Percentiles rank a stretch among this genome's conserved stretches.
phyloP scores from a whole-genome alignment of 2,888 invertebrate species.

The Xylota sylvarum region DNA sequence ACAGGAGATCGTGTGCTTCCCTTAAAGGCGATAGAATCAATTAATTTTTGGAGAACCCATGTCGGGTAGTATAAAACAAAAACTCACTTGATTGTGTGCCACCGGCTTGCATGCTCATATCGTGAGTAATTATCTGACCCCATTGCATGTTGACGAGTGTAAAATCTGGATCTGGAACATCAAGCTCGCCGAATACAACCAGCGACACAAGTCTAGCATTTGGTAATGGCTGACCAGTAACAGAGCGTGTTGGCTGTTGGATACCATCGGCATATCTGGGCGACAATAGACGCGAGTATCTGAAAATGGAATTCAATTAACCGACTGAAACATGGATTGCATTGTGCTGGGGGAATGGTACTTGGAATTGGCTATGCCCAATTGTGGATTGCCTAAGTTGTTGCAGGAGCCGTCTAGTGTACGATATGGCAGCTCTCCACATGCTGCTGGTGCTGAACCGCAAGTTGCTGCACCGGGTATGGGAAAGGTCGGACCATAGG shows the following conservation, averaged over 20 bases:
- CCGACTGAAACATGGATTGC: not conserved
- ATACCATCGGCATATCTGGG: conserved; percentile 86
- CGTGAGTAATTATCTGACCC: conserved; percentile 88
- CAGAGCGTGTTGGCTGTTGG: conserved; percentile 87
- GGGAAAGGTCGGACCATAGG: conserved; percentile 80
- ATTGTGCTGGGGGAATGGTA: conserved; percentile 37
- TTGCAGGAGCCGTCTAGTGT: conserved; percentile 97
- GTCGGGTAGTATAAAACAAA: not conserved
- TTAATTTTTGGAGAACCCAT: not conserved
- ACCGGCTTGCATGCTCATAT: conserved; percentile 86
- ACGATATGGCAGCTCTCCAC: conserved; percentile 86
- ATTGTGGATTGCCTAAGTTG: conserved; percentile 92
- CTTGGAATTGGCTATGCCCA: conserved; percentile 92
- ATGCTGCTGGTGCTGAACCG: conserved; percentile 80
- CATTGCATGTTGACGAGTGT: conserved; percentile 90
- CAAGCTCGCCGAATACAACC: conserved; percentile 89
- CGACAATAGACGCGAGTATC: conserved; percentile 85
- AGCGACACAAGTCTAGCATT: conserved; percentile 90
- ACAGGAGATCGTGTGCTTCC: conserved; percentile 87
- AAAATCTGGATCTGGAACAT: conserved; percentile 89
- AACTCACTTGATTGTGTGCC: conserved; percentile 90
- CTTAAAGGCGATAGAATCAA: conserved; percentile 81
- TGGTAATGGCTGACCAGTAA: conserved; percentile 89
- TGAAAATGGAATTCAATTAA: conserved; percentile 64
- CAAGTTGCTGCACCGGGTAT: conserved; percentile 80